These are phyloP conservation scores for Centroberyx gerrardi DNA, from an alignment of 2,797 vertebrate species.

Conservation along the genomic window DNA sequence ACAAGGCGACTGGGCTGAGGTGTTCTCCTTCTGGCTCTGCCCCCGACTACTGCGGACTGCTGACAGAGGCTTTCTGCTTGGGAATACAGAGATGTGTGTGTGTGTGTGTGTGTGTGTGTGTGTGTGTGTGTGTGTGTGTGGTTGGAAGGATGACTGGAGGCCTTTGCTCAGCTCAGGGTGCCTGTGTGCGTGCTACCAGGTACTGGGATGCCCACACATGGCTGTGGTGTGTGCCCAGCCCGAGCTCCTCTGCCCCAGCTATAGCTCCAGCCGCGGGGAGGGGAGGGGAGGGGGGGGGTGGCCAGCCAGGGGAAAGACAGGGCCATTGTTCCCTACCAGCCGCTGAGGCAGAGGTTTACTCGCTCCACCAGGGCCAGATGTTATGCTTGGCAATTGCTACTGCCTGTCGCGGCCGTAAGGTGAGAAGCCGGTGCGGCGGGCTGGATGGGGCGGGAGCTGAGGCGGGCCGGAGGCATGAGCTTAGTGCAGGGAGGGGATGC, in stretches of 20 bases:
- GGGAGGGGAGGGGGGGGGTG: neutral
- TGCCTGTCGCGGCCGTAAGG: slow-evolving; percentile 47
- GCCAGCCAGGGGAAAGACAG: slow-evolving; percentile 44
- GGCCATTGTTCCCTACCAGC: slow-evolving; percentile 68
- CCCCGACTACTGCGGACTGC: slow-evolving; percentile 45
- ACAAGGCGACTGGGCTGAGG: slow-evolving; percentile 68
- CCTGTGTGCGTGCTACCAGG: slow-evolving; percentile 33
- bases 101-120: slow-evolving; percentile 16
- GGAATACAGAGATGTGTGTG: neutral
- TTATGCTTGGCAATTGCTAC: slow-evolving; percentile 65
- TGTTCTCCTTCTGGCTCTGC: slow-evolving; percentile 63
- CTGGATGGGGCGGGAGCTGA: slow-evolving; percentile 30
- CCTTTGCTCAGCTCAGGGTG: slow-evolving; percentile 44
- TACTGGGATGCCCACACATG: slow-evolving; percentile 40
- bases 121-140: slow-evolving; percentile 46
- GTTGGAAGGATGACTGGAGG: slow-evolving; percentile 55
- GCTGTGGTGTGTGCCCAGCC: slow-evolving; percentile 24
- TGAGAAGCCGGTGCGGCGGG: slow-evolving; percentile 52
- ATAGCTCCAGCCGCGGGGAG: slow-evolving; percentile 1
- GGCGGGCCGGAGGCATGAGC: slow-evolving; percentile 15
- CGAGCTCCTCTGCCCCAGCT: slow-evolving; percentile 21
- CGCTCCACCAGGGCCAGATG: slow-evolving; percentile 60
- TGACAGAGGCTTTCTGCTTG: slow-evolving; percentile 55
- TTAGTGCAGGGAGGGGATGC: slow-evolving; percentile 4
- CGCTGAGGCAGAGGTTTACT: slow-evolving; percentile 55